Evolutionary conservation across 2,797 vertebrate species (phyloP).

Genomic region (Rhinophrynus dorsalis): DNA sequence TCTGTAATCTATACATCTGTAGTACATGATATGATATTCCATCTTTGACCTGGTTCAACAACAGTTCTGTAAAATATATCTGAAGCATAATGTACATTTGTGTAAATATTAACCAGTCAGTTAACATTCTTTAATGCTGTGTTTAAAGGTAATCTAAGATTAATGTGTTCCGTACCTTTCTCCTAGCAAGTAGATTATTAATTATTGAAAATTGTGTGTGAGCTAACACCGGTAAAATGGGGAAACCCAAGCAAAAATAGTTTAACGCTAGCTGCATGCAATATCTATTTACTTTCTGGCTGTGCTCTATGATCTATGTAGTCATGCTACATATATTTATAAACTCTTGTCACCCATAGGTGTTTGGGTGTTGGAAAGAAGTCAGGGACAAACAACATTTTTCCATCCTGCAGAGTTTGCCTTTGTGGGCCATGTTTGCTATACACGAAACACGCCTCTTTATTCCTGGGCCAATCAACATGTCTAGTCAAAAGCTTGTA

Average conservation of each 20-base stretch:
- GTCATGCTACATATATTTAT: background rate
- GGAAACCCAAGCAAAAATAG: background rate
- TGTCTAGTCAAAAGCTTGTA: no score
- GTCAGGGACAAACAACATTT: background rate
- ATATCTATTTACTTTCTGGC: constrained; percentile 9
- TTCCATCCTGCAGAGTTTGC: background rate
- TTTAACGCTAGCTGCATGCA: constrained; percentile 6
- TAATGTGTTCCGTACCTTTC: constrained; percentile 34
- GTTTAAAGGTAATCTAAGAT: constrained; percentile 29
- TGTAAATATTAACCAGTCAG: constrained; percentile 44
- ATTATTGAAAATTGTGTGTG: constrained; percentile 10
- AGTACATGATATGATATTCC: background rate
- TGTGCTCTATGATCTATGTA: background rate
- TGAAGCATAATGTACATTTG: constrained; percentile 36
- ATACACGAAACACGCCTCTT: no score
- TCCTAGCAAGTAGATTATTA: background rate
- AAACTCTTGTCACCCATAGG: background rate
- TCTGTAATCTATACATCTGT: background rate
- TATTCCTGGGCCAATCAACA: no score
- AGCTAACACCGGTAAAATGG: background rate
- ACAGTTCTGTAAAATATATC: constrained; percentile 42
- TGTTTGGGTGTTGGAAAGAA: background rate
- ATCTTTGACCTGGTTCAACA: constrained; percentile 2
- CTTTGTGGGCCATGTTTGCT: no score
- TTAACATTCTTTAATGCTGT: constrained; percentile 41